Conservation (phyloP, 2,113 vertebrate species). For the Talpa occidentalis region DNA sequence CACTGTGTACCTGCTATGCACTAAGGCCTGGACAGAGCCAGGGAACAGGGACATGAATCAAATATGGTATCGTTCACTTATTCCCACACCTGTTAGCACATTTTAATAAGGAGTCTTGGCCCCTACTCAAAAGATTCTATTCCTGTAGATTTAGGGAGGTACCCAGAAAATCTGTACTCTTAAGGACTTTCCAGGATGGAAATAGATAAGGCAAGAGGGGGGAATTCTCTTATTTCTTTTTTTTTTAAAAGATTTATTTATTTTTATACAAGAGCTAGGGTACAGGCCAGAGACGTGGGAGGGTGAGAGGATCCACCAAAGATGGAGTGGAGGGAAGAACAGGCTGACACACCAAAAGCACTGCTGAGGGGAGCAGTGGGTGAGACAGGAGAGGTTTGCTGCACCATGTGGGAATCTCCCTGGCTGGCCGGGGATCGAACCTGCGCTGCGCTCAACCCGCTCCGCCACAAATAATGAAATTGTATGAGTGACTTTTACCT, state of each 20-base stretch:
- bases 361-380: no score
- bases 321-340: no score
- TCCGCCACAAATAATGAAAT: slow-evolving; percentile 33
- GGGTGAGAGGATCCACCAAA: no score
- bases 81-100: neutral
- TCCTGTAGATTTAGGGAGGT: neutral
- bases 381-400: no score
- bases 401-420: no score
- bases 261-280: no score
- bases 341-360: no score
- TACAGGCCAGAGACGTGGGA: no score
- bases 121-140: neutral
- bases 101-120: neutral
- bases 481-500: slow-evolving; percentile 39
- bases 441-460: no score
- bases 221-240: neutral
- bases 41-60: neutral
- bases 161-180: neutral
- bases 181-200: neutral
- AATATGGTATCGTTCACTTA: neutral
- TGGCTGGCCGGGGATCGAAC: no score
- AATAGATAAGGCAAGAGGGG: neutral
- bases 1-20: neutral
- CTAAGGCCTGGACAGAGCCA: neutral
- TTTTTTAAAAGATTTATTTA: no score